A percentile compares a stretch with the other conserved stretches of the same genome.
Conservation (phyloP, 2,888 invertebrate species). For the Hypomecis atomaria region DNA sequence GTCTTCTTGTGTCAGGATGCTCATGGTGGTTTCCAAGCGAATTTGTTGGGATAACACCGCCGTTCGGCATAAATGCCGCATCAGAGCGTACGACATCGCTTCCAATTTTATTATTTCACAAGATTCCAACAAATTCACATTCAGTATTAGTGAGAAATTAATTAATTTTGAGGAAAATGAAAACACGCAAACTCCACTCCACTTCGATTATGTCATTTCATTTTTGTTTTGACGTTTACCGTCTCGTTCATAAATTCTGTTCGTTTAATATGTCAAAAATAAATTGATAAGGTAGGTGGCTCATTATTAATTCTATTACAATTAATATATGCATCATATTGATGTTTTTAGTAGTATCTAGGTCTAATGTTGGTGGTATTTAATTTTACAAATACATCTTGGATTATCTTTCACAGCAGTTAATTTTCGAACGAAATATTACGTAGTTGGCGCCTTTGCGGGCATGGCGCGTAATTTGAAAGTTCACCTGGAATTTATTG, state of each 20-base stretch:
- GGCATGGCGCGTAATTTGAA: slow-evolving; percentile 14
- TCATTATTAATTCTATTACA: no score
- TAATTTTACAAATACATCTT: neutral
- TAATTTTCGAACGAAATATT: slow-evolving; percentile 14
- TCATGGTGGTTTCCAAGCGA: slow-evolving; percentile 72
- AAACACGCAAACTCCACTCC: slow-evolving; percentile 47
- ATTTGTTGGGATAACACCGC: slow-evolving; percentile 66
- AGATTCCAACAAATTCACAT: slow-evolving; percentile 50
- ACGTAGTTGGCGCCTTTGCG: neutral
- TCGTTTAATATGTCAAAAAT: neutral
- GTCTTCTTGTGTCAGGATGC: slow-evolving; percentile 75
- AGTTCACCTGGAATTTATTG: no score
- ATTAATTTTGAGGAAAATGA: slow-evolving; percentile 17
- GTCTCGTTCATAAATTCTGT: slow-evolving; percentile 53
- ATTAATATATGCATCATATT: no score
- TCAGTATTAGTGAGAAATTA: slow-evolving; percentile 42
- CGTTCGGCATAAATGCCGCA: slow-evolving; percentile 72
- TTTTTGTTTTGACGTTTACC: slow-evolving; percentile 58
- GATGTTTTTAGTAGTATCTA: no score
- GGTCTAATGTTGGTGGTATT: neutral
- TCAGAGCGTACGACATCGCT: slow-evolving; percentile 72
- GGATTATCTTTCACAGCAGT: neutral
- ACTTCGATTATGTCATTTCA: slow-evolving; percentile 63
- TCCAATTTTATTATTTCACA: slow-evolving; percentile 37
- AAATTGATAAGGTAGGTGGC: no score